Evolutionary conservation across 2,888 invertebrate genomes (phyloP).

Genomic region (Celastrina argiolus): DNA sequence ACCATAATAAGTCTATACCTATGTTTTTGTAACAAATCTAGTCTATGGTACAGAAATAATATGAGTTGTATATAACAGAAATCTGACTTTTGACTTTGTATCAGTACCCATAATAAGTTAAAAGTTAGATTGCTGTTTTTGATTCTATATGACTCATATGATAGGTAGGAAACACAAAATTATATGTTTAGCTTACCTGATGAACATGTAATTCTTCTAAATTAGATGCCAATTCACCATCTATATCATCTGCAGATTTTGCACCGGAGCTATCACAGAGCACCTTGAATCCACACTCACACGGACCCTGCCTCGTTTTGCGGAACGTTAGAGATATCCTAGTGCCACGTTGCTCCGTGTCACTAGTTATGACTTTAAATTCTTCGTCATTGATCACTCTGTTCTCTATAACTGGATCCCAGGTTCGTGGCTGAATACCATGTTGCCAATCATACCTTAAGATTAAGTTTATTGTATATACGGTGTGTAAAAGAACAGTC

Average conservation of each 20-base stretch:
- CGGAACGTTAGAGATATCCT: slow-evolving; percentile 94
- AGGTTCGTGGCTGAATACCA: slow-evolving; percentile 90
- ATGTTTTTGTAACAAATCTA: too few species aligned
- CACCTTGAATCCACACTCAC: slow-evolving; percentile 80
- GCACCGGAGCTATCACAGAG: slow-evolving; percentile 81
- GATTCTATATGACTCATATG: too few species aligned
- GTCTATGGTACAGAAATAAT: too few species aligned
- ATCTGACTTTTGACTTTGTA: too few species aligned
- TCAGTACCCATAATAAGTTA: too few species aligned
- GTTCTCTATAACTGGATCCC: slow-evolving; percentile 80
- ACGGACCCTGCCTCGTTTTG: slow-evolving; percentile 73
- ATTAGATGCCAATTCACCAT: slow-evolving; percentile 75
- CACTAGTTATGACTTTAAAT: slow-evolving; percentile 45
- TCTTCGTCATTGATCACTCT: slow-evolving; percentile 30
- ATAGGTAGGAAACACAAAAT: neutral
- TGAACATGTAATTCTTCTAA: slow-evolving; percentile 89
- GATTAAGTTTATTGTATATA: neutral
- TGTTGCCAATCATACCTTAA: slow-evolving; percentile 89
- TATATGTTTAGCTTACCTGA: slow-evolving; percentile 57
- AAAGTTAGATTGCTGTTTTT: too few species aligned
- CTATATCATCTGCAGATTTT: slow-evolving; percentile 39
- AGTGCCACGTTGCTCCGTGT: slow-evolving; percentile 44
- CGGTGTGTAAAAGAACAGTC: too few species aligned
- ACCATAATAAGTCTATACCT: too few species aligned
- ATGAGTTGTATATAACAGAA: too few species aligned